A percentile compares a stretch with the other conserved stretches of the same genome.
Conservation (phyloP, 2,888 invertebrate genomes). For the Cyaniris semiargus region DNA sequence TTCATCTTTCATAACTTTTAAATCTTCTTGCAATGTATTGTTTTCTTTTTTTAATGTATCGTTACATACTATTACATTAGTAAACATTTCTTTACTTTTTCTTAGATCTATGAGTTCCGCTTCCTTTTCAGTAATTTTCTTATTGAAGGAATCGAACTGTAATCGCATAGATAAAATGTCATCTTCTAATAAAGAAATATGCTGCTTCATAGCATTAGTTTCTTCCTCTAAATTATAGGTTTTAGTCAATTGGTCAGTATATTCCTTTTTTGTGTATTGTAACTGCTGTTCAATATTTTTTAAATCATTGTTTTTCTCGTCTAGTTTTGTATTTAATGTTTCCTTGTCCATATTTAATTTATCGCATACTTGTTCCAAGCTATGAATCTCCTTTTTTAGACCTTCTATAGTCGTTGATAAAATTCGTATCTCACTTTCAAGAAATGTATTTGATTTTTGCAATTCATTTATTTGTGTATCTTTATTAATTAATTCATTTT, state of each 20-base stretch:
- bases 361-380: conserved; percentile 48
- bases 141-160: conserved; percentile 49
- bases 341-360: conserved; percentile 51
- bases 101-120: conserved; percentile 55
- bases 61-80: conserved; percentile 50
- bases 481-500: neutral
- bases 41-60: conserved; percentile 53
- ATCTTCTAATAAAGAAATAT: conserved; percentile 50
- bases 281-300: conserved; percentile 51
- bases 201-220: conserved; percentile 45
- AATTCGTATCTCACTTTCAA: neutral
- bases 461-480: conserved; percentile 3
- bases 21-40: conserved; percentile 52
- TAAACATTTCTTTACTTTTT: conserved; percentile 51
- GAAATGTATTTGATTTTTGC: neutral
- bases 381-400: conserved; percentile 46
- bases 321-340: conserved; percentile 48
- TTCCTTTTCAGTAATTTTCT: conserved; percentile 54
- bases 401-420: conserved; percentile 39
- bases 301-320: conserved; percentile 51
- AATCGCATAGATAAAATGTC: conserved; percentile 51
- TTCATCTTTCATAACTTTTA: conserved; percentile 52
- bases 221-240: conserved; percentile 48
- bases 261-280: conserved; percentile 57
- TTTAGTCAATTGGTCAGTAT: conserved; percentile 48